Base-by-base conservation (phyloP, 2,888 invertebrate species). In the Oxyscelio sp. region DNA sequence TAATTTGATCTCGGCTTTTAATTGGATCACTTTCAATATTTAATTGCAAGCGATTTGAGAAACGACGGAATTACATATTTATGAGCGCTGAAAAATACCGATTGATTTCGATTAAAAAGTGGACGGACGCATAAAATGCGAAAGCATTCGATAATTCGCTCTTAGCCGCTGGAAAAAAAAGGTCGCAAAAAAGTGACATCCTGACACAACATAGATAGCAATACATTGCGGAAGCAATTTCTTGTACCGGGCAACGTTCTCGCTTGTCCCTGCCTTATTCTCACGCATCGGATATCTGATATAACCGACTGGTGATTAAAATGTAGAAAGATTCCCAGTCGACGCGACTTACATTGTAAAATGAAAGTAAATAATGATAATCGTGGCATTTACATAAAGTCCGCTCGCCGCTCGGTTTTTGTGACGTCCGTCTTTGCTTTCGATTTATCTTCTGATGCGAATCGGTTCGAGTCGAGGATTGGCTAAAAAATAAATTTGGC, bases 151-250 rank as follows among this genome's bases (percentile, higher is more conserved):
- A 68, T 70, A 48, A 58, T 70, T 70, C 15, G 70, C 58, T 70
- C 31, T 21, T 48, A 34, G 21, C 22, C 9, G 11, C 34, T 17
- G 58, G 59, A 6, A 43, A 58, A 78, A 68, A 71, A 54, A 73
- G 22, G 31, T 11, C 22, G 45, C 34, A 56, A 75, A 75, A 75
- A 82, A 59, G 45, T 61, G 48, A 75, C 81, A 74, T 68, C 63
- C 54, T 22, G 63, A 75, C 48, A 65, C 52, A 71, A 77, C 71
- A 71, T 77, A 82, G 68, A 75, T 70, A 82, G 85, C 77, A 85
- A 78, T 74, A 68, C 70, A 86, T 88, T 75, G 82, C 88, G 87
- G 88, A 89, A 89, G 88, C 58, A 81, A 83, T 85, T 84, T 79
- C 83, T 79, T 65, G 73, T 78, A 73, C 40, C 80, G 85, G 77